Evolutionary conservation across 1,140 invertebrate species (phyloP).

Genomic region (Sitodiplosis mosellana): DNA sequence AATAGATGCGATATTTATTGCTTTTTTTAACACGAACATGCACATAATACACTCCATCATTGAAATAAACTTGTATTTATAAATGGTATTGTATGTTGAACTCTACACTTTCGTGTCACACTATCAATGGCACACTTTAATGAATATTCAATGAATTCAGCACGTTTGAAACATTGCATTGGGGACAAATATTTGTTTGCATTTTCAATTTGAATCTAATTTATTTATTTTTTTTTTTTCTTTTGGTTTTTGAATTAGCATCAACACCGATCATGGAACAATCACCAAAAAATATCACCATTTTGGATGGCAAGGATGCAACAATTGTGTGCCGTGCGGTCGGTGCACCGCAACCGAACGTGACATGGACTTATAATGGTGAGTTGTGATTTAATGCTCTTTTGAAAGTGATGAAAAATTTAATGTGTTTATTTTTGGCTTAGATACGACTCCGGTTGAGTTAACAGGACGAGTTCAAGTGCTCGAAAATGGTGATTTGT

Average conservation of each 20-base stretch:
- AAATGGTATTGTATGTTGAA: no score
- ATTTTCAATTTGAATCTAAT: background rate
- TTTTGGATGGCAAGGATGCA: slow-evolving; percentile 81
- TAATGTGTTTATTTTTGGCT: no score
- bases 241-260: slow-evolving; percentile 29
- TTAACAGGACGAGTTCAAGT: slow-evolving; percentile 55
- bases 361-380: slow-evolving; percentile 86
- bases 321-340: slow-evolving; percentile 67
- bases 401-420: no score
- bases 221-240: background rate
- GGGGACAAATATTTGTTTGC: no score
- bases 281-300: slow-evolving; percentile 67
- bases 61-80: no score
- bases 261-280: slow-evolving; percentile 66
- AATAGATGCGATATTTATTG: no score
- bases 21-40: no score
- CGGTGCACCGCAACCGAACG: slow-evolving; percentile 74
- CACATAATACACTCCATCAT: no score
- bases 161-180: no score
- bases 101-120: no score
- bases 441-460: slow-evolving; percentile 17
- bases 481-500: slow-evolving; percentile 63
- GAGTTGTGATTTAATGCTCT: slow-evolving; percentile 16
- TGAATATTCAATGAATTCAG: no score
- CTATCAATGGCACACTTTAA: no score